Evolutionary conservation across 2,888 invertebrate genomes (phyloP).

Genomic region (Dione juno): DNA sequence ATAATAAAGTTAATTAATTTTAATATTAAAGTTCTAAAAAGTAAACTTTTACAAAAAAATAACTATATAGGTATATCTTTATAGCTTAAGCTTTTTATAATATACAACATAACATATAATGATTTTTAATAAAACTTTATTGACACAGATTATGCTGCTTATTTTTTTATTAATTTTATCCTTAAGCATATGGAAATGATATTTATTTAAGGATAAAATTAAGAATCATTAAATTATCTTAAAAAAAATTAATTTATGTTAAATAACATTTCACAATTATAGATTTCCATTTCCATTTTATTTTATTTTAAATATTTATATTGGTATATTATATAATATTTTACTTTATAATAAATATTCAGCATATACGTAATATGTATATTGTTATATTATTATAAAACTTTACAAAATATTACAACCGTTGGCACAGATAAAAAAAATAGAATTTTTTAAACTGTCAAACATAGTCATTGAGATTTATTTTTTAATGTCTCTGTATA

Average conservation of each 20-base stretch:
- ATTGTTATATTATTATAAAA: constrained; percentile 34
- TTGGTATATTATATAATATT: background rate
- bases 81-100: background rate
- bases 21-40: constrained; percentile 8
- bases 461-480: background rate
- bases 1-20: background rate
- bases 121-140: background rate
- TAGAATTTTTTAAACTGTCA: background rate
- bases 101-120: background rate
- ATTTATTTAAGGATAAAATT: no score
- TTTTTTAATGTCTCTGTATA: background rate
- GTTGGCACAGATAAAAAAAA: constrained; percentile 36
- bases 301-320: background rate
- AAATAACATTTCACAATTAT: background rate
- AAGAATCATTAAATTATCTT: background rate
- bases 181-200: background rate
- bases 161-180: background rate
- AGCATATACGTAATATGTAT: background rate
- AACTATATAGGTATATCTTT: constrained; percentile 1
- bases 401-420: constrained; percentile 1
- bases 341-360: background rate
- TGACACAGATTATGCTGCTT: background rate
- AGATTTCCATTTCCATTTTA: background rate
- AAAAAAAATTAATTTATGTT: background rate
- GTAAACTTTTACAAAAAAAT: constrained; percentile 10